Evolutionary conservation across 2,113 vertebrate species (phyloP), one percentile per base, ranked within the genome.

Genomic region (Butorides virescens): DNA sequence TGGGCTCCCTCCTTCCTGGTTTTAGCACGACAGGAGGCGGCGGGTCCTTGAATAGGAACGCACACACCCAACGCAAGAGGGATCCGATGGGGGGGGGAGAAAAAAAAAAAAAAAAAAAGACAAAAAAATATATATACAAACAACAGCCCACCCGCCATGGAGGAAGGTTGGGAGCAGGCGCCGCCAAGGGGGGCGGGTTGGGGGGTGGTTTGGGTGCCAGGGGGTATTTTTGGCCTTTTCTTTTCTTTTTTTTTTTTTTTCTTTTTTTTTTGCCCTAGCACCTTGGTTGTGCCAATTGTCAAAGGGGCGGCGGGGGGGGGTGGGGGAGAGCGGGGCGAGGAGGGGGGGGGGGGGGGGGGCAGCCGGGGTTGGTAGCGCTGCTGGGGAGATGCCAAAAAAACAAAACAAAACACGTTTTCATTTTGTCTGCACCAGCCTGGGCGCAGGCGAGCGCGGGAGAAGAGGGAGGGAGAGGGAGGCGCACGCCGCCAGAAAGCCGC

Each of bases 341-440:
- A n/a, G n/a, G n/a, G n/a, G n/a, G n/a, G n/a, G 77, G n/a, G 44
- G 12, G 16, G 66, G 72, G 92, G 59, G 58, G 44, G 34, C 53
- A 39, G 84, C 61, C 50, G 22, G 90, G 87, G 85, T 81, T 95
- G 92, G 91, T 82, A 94, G 92, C 19, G 9, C 95, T 92, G 93
- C 84, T 92, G 93, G 92, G 94, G 92, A 94, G 92, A 96, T 97
- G 94, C 94, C 95, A 97, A 93, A 93, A 95, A 89, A 85, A 65
- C 88, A 92, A 91, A 95, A 93, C 95, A 96, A 96, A 95, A 94
- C 97, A 94, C 88, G 80, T 93, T 97, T 97, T 97, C 93, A 92
- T 97, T 96, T 95, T 96, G 95, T 94, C 93, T 93, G 96, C 96
- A 96, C 96, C 96, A 97, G 94, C 87, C 90, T 92, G 79, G 88